phyloP scores from a whole-genome alignment of 1,140 invertebrate genomes.

The Leptopilina clavipes region DNA sequence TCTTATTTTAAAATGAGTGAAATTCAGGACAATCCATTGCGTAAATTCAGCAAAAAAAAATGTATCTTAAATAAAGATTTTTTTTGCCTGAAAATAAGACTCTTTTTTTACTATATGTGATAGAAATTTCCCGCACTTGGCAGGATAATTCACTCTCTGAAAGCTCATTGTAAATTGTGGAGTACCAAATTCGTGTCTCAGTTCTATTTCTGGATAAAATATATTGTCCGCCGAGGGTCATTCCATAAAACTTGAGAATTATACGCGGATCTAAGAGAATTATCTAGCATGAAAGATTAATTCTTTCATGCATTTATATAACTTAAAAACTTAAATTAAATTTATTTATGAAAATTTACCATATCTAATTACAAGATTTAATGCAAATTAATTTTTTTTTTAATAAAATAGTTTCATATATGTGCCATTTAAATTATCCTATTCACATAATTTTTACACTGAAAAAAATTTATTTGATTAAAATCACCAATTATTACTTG shows the following conservation, averaged over 20 bases:
- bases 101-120: too few relatives aligned
- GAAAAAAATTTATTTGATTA: too few relatives aligned
- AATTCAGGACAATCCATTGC: too few relatives aligned
- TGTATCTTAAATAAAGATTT: too few relatives aligned
- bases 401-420: too few relatives aligned
- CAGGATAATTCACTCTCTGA: conserved; percentile 19
- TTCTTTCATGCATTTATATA: conserved; percentile 10
- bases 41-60: too few relatives aligned
- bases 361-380: not conserved
- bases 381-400: not conserved
- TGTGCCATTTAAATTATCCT: too few relatives aligned
- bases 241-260: conserved; percentile 30
- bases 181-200: conserved; percentile 14
- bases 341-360: not conserved
- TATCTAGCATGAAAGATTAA: conserved; percentile 30
- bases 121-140: conserved; percentile 6
- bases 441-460: too few relatives aligned
- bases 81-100: too few relatives aligned
- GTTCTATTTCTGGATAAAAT: conserved; percentile 22
- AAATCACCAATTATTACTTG: too few relatives aligned
- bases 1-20: too few relatives aligned
- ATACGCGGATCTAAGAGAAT: conserved; percentile 26
- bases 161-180: conserved; percentile 21
- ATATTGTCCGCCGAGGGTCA: conserved; percentile 25
- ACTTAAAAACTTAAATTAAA: not conserved